phyloP scores from a whole-genome alignment of 2,797 vertebrate genomes.

The Epinephelus awoara region DNA sequence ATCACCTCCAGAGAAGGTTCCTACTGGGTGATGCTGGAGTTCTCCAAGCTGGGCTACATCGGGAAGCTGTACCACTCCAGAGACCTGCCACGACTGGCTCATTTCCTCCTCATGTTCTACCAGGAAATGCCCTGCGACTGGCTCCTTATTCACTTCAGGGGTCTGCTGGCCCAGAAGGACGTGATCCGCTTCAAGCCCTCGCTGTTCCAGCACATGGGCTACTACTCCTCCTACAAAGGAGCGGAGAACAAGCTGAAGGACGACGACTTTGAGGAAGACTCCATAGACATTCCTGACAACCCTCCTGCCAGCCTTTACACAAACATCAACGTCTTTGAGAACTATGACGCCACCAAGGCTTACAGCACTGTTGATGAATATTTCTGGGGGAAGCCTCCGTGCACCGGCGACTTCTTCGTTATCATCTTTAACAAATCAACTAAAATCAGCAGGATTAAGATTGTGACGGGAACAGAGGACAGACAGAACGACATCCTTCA shows the following conservation, averaged over 20 bases:
- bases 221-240: constrained; percentile 98
- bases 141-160: constrained; percentile 96
- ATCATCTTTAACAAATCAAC: constrained; percentile 91
- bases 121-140: constrained; percentile 99
- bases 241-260: constrained; percentile 98
- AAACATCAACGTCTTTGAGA: constrained; percentile 97
- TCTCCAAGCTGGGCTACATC: constrained; percentile 98
- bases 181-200: constrained; percentile 98
- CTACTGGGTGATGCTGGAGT: constrained; percentile 99
- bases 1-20: constrained; percentile 95
- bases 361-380: constrained; percentile 94
- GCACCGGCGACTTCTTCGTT: constrained; percentile 91
- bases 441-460: constrained; percentile 93
- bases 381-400: constrained; percentile 96
- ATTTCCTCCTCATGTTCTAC: constrained; percentile 99
- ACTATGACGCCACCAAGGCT: constrained; percentile 93
- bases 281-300: constrained; percentile 96
- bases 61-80: constrained; percentile 97
- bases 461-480: constrained; percentile 94
- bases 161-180: constrained; percentile 95
- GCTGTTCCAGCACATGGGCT: constrained; percentile 98
- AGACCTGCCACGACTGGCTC: constrained; percentile 94
- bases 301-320: constrained; percentile 94
- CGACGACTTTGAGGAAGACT: constrained; percentile 98
- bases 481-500: constrained; percentile 94